phyloP scores from a whole-genome alignment of 2,888 invertebrate species.

The Vannuccia rotundouncinata region DNA sequence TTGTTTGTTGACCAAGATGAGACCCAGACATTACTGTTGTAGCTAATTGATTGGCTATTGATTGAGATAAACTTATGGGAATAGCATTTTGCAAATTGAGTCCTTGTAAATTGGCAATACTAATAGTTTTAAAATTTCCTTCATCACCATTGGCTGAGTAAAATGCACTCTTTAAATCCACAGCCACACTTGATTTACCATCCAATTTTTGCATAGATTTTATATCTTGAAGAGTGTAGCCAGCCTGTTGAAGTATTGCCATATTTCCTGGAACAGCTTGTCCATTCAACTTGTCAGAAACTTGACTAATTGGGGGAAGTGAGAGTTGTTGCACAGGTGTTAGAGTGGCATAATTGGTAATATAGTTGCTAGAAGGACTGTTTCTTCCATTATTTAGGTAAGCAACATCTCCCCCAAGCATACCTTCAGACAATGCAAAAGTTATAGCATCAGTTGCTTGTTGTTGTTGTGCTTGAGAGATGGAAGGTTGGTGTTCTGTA shows the following conservation, averaged over 20 bases:
- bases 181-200: not conserved
- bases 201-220: not conserved
- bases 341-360: not conserved
- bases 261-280: not conserved
- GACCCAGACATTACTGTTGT: not conserved
- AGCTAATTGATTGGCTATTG: not conserved
- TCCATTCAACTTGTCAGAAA: not conserved
- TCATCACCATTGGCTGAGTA: not conserved
- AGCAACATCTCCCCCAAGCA: not conserved
- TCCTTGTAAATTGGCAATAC: not conserved
- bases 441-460: not conserved
- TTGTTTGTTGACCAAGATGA: not conserved
- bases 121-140: not conserved
- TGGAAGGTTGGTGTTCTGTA: not conserved
- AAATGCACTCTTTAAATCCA: not conserved
- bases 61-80: not conserved
- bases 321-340: not conserved
- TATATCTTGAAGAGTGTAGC: not conserved
- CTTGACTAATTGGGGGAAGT: not conserved
- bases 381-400: not conserved
- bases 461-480: not conserved
- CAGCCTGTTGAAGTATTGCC: not conserved
- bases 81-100: not conserved
- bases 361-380: slow-evolving; percentile 10
- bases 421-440: not conserved